Evolutionary conservation across 2,113 vertebrate species (phyloP), one percentile per base, ranked within the genome.

Genomic region (Hiodon tergisus): DNA sequence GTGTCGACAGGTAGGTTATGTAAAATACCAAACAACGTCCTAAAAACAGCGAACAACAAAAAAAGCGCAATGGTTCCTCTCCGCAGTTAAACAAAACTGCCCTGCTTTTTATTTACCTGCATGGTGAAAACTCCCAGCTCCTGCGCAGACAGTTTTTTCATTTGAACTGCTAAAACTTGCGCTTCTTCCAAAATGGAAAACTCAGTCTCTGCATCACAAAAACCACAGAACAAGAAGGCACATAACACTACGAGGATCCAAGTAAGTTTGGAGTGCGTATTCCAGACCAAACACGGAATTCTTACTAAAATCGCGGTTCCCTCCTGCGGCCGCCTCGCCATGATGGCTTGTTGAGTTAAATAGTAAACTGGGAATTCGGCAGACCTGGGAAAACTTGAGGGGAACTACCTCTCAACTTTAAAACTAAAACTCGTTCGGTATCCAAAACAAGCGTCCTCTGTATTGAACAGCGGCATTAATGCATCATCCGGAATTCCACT

Each of bases 171-270:
- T 85, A 98, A 82, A 78, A 98, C 94, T 85, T 94, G 94, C 62
- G 95, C 95, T 71, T 97, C 95, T 52, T 96, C 94, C 90, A 97
- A 86, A 88, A 98, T 96, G 76, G 95, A 96, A 88, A 96, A 95
- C 84, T 97, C 95, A 68, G 92, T 88, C 31, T 94, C 91, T 2
- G 93, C 90, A 77, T 82, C 81, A 54, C 92, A 86, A 78, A 91
- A 86, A 78, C 92, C 88, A 83, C 76, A 89, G 78, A 88, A 93
- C 53, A 89, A 83, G 82, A 83, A 79, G 51, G 71, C 88, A 67
- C 80, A 92, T 1, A 88, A 5, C 0, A 84, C 74, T 3, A 86
- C 50, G 58, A 90, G 69, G 81, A 82, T 87, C 85, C 88, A 85
- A 2, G 75, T 74, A 54, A 80, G 62, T 58, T 63, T 54, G 9